Evolutionary conservation across 37 sponge, comb jelly and placozoan genomes (phyloP).

Genomic region (Cliona cf. orientalis): DNA sequence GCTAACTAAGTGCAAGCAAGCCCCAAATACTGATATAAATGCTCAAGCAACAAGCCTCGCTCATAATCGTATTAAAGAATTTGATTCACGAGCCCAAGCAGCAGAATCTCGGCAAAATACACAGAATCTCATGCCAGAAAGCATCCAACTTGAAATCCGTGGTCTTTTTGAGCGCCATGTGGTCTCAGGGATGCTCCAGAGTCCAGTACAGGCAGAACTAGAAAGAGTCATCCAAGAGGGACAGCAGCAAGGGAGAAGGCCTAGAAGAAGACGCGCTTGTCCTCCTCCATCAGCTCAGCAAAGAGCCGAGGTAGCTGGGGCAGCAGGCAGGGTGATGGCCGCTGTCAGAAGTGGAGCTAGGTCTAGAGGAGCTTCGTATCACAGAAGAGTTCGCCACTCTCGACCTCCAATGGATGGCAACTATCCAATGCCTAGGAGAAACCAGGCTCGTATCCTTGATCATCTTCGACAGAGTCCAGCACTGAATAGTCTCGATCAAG

Average conservation of each 20-base stretch:
- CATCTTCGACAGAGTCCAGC: constrained; percentile 62
- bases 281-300: neutral
- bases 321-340: neutral
- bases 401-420: constrained; percentile 16
- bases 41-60: neutral
- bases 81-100: too few relatives aligned
- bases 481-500: constrained; percentile 48
- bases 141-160: constrained; percentile 49
- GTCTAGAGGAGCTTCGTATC: neutral
- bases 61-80: neutral
- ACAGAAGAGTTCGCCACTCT: neutral
- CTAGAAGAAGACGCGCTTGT: neutral
- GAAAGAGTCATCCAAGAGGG: constrained; percentile 18
- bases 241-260: neutral
- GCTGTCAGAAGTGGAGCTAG: neutral
- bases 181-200: constrained; percentile 37
- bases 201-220: constrained; percentile 26
- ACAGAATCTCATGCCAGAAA: constrained; percentile 37
- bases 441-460: constrained; percentile 51
- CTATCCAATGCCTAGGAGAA: constrained; percentile 57
- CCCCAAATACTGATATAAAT: neutral
- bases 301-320: neutral
- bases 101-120: neutral
- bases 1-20: too few relatives aligned
- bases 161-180: constrained; percentile 38